Percentiles rank a stretch among this genome's conserved stretches.
Conservation (phyloP, 2,888 invertebrate species). For the Drosophila austrosaltans region DNA sequence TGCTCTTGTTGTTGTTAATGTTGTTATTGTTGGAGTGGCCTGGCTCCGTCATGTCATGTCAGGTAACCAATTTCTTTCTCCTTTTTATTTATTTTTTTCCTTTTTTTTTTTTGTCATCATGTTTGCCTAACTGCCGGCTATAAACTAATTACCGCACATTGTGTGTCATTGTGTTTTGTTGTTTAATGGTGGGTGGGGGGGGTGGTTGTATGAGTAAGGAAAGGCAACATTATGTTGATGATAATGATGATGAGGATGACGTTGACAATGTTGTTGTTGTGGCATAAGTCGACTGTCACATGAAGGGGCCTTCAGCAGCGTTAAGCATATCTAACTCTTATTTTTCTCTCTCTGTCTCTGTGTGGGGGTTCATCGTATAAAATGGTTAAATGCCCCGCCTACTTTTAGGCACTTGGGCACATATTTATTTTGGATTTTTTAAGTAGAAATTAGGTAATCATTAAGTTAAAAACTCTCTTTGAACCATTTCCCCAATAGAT, state of each 20-base stretch:
- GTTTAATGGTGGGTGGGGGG: slow-evolving; percentile 14
- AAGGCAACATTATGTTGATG: slow-evolving; percentile 45
- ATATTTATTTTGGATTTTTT: too few relatives aligned
- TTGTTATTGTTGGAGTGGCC: slow-evolving; percentile 22
- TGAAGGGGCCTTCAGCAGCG: slow-evolving; percentile 28
- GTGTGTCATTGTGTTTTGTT: slow-evolving; percentile 25
- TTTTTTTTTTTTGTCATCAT: slow-evolving; percentile 37
- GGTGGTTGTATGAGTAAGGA: neutral
- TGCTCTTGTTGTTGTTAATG: slow-evolving; percentile 3
- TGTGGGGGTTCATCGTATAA: neutral
- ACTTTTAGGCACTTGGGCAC: neutral
- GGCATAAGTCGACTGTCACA: slow-evolving; percentile 1
- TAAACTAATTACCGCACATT: slow-evolving; percentile 60
- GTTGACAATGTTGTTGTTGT: slow-evolving; percentile 28
- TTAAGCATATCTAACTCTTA: neutral
- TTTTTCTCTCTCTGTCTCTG: neutral
- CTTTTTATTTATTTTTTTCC: neutral
- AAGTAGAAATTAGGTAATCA: too few relatives aligned
- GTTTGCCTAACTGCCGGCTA: slow-evolving; percentile 54
- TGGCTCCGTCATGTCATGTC: slow-evolving; percentile 30
- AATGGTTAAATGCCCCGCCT: neutral
- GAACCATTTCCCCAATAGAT: too few relatives aligned
- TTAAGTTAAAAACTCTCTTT: too few relatives aligned
- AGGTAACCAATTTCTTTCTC: slow-evolving; percentile 11
- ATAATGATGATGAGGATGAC: slow-evolving; percentile 39